A percentile compares a stretch with the other conserved stretches of the same genome.
Conservation (phyloP, 1,140 invertebrate species). For the Pseudomyrmex sp. region DNA sequence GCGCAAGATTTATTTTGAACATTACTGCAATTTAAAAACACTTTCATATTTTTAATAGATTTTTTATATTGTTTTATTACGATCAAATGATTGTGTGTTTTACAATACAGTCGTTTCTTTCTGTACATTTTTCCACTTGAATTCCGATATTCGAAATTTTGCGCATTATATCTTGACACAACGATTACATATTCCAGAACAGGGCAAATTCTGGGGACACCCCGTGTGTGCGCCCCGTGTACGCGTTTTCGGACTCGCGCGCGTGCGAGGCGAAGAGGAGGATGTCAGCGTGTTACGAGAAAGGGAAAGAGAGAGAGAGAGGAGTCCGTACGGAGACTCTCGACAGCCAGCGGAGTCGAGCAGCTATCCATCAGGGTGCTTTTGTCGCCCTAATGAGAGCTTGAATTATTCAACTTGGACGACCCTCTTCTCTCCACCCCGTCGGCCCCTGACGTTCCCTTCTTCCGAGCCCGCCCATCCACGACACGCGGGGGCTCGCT, state of each 20-base stretch:
- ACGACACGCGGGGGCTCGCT: conserved; percentile 33
- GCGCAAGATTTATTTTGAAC: no score
- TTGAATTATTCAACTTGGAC: conserved; percentile 85
- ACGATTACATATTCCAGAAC: not conserved
- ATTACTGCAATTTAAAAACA: no score
- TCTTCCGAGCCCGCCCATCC: conserved; percentile 49
- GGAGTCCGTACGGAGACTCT: conserved; percentile 62
- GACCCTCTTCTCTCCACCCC: conserved; percentile 72
- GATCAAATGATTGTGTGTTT: no score
- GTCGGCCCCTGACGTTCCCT: conserved; percentile 60
- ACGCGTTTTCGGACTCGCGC: conserved; percentile 58
- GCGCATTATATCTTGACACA: no score
- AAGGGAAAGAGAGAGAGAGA: conserved; percentile 26
- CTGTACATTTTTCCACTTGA: no score
- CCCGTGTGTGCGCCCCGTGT: not conserved
- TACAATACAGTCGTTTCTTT: no score
- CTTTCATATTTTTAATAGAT: no score
- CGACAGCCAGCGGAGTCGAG: conserved; percentile 80
- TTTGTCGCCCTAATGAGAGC: conserved; percentile 86
- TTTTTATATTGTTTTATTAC: no score
- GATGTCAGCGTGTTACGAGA: not conserved
- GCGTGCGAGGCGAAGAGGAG: conserved; percentile 31
- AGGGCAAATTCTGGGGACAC: conserved; percentile 13
- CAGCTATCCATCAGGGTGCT: conserved; percentile 86
- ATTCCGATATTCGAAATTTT: no score